A percentile compares a stretch with the other conserved stretches of the same genome.
Evolutionary conservation across 2,797 vertebrate genomes (phyloP).

Genomic region (Enoplosus armatus): DNA sequence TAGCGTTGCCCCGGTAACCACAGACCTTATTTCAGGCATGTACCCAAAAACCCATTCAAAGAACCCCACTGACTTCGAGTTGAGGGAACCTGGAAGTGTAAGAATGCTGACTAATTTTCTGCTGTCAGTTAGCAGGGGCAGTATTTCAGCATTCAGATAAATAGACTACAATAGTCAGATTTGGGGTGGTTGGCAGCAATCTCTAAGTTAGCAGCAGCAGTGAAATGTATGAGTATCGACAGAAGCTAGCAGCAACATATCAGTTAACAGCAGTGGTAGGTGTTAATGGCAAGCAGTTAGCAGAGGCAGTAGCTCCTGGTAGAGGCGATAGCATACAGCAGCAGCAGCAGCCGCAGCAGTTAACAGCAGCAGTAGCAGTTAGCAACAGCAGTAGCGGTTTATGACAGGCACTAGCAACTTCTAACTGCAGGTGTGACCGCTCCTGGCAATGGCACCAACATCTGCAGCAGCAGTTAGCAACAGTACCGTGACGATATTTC

Average conservation of each 20-base stretch:
- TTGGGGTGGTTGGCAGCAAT: not conserved
- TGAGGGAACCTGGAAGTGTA: too few relatives aligned
- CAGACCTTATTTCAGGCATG: too few relatives aligned
- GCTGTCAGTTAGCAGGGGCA: not conserved
- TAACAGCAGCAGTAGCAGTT: not conserved
- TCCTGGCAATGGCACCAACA: too few relatives aligned
- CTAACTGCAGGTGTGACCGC: too few relatives aligned
- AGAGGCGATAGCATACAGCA: not conserved
- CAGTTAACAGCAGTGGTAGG: not conserved
- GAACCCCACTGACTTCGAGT: too few relatives aligned
- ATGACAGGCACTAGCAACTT: too few relatives aligned
- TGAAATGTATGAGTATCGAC: not conserved
- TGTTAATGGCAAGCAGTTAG: not conserved
- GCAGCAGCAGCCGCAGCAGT: not conserved
- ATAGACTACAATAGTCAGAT: not conserved
- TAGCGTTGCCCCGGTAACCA: too few relatives aligned
- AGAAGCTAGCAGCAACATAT: not conserved
- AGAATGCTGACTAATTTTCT: too few relatives aligned
- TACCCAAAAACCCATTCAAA: too few relatives aligned
- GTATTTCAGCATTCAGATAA: not conserved
- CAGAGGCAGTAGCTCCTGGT: not conserved
- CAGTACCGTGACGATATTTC: too few relatives aligned
- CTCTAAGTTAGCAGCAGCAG: not conserved
- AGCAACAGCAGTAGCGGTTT: not conserved
- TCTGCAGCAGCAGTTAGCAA: too few relatives aligned